Percentiles rank a stretch among this genome's conserved stretches.
Conservation (phyloP, 1,140 invertebrate species). For the Samia ricini region DNA sequence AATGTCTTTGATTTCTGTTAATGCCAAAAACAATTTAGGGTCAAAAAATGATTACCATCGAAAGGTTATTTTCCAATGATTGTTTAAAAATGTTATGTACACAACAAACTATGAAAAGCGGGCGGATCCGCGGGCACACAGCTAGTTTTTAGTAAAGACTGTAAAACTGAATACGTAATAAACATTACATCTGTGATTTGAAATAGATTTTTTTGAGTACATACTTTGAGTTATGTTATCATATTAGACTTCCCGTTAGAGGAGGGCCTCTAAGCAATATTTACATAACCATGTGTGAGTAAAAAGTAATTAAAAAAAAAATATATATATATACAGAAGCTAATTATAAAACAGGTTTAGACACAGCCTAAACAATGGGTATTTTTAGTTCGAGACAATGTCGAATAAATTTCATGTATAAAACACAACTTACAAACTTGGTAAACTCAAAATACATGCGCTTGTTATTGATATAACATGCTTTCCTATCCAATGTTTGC, state of each 20-base stretch:
- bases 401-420: neutral
- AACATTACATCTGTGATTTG: neutral
- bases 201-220: neutral
- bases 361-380: neutral
- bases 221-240: neutral
- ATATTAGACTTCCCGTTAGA: neutral
- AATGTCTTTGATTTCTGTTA: too few species aligned
- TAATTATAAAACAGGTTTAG: neutral
- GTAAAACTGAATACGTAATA: neutral
- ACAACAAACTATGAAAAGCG: too few species aligned
- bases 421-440: neutral
- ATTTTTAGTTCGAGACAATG: too few species aligned
- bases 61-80: too few species aligned
- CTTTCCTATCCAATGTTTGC: constrained; percentile 11
- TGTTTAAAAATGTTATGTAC: too few species aligned
- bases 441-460: constrained; percentile 5
- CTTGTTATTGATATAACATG: constrained; percentile 1
- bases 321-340: too few species aligned
- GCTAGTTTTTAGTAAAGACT: too few species aligned
- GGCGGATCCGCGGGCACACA: too few species aligned
- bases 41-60: too few species aligned
- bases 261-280: neutral
- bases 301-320: too few species aligned
- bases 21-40: too few species aligned
- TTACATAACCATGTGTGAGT: neutral